A percentile compares a stretch with the other conserved stretches of the same genome.
These are phyloP conservation scores for Steinernema scapterisci DNA, from an alignment of 2,888 invertebrate genomes.

Conservation along the genomic window DNA sequence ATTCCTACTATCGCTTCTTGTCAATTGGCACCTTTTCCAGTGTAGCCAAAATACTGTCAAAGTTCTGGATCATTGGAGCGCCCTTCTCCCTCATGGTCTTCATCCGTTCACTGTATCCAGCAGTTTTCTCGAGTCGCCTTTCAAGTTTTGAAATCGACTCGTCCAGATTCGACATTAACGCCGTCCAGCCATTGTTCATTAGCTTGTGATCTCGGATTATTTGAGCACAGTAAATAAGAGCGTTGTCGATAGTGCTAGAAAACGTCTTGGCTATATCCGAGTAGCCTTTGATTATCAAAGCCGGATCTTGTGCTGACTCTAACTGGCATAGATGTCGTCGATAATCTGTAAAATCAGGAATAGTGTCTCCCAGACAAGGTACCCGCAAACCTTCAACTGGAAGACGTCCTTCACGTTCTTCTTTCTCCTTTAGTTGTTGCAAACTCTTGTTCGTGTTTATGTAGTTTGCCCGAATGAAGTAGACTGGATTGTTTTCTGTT, in stretches of 20 bases:
- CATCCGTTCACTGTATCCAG: conserved; percentile 36
- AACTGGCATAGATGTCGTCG: neutral
- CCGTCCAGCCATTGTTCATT: conserved; percentile 53
- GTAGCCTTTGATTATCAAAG: neutral
- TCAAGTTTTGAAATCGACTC: conserved; percentile 47
- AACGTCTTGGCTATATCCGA: neutral
- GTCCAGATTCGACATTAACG: conserved; percentile 59
- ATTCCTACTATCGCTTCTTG: neutral
- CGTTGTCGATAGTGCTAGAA: neutral
- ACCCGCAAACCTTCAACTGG: neutral
- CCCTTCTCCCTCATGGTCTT: conserved; percentile 45
- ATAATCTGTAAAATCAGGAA: neutral
- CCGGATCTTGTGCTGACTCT: neutral
- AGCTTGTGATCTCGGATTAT: conserved; percentile 17
- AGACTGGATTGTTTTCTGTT: conserved; percentile 45
- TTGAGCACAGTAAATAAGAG: conserved; percentile 5
- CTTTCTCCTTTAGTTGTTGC: conserved; percentile 14
- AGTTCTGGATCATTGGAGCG: conserved; percentile 47
- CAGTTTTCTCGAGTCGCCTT: conserved; percentile 34
- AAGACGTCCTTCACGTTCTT: neutral
- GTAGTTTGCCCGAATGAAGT: conserved; percentile 36
- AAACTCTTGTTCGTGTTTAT: neutral
- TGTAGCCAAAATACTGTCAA: conserved; percentile 55
- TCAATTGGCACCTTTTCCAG: conserved; percentile 44
- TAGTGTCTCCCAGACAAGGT: neutral